Evolutionary conservation across 2,113 vertebrate species (phyloP).

Genomic region (Microcebus jonahi): DNA sequence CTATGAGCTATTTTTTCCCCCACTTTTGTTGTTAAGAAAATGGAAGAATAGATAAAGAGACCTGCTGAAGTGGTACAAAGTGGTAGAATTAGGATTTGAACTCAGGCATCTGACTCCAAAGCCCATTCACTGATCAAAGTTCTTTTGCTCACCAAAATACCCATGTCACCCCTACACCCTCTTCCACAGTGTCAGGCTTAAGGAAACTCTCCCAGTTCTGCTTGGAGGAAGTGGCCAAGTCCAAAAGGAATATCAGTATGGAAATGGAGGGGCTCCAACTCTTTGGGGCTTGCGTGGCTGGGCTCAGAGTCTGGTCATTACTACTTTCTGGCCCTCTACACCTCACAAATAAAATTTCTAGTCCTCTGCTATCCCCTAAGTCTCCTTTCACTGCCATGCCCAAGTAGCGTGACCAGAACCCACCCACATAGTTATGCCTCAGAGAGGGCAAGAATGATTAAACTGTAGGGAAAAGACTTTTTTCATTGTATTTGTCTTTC

Average conservation of each 20-base stretch:
- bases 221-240: background rate
- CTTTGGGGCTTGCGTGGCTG: background rate
- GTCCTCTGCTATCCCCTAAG: background rate
- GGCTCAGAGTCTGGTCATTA: background rate
- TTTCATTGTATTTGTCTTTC: background rate
- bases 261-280: background rate
- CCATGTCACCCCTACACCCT: background rate
- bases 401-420: background rate
- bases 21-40: background rate
- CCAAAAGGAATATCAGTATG: background rate
- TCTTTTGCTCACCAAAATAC: background rate
- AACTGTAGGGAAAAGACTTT: background rate
- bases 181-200: background rate
- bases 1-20: background rate
- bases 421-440: background rate
- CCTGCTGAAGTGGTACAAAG: background rate
- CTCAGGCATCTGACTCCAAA: background rate
- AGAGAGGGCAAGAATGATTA: background rate
- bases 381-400: background rate
- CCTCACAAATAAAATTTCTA: background rate
- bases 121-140: background rate
- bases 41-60: background rate
- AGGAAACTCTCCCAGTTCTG: background rate
- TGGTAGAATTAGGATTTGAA: background rate
- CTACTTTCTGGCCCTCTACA: background rate